Conservation (phyloP, 2,888 invertebrate species). For the Drosophila melanocephala region DNA sequence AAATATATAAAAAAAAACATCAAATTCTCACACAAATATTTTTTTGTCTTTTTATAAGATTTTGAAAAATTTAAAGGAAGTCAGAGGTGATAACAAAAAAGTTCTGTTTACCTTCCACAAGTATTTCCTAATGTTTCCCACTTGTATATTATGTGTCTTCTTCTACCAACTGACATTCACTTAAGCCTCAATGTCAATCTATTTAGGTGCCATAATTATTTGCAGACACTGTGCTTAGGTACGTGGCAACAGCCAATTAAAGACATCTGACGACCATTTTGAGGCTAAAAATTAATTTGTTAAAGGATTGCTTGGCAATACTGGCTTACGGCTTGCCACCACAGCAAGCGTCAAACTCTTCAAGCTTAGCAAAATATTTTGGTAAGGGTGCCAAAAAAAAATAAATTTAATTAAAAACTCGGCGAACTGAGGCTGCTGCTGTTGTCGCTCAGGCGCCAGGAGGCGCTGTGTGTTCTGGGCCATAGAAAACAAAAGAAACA, state of each 20-base stretch:
- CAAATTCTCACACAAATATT: not conserved
- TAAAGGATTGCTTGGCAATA: slow-evolving; percentile 58
- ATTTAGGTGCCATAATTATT: slow-evolving; percentile 23
- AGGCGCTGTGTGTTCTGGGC: slow-evolving; percentile 38
- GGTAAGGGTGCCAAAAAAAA: slow-evolving; percentile 41
- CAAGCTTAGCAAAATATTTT: slow-evolving; percentile 67
- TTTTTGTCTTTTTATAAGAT: not conserved
- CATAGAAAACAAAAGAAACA: slow-evolving; percentile 51
- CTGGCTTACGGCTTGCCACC: slow-evolving; percentile 16
- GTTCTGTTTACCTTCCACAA: too few relatives aligned
- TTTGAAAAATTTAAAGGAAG: not conserved
- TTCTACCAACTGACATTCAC: not conserved
- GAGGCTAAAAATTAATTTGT: slow-evolving; percentile 74
- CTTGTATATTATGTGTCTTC: not conserved
- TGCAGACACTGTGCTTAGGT: slow-evolving; percentile 35
- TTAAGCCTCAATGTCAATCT: slow-evolving; percentile 46
- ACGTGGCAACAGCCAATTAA: slow-evolving; percentile 70
- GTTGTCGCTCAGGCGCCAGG: slow-evolving; percentile 51
- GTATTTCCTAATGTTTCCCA: not conserved
- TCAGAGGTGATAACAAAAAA: not conserved
- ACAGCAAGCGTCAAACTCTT: slow-evolving; percentile 36
- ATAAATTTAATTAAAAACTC: slow-evolving; percentile 76
- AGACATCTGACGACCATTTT: slow-evolving; percentile 68
- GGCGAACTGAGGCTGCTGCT: slow-evolving; percentile 30
- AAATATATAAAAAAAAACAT: not conserved